Conservation (phyloP, 2,113 vertebrate species). For the Motacilla tschutschensis region DNA sequence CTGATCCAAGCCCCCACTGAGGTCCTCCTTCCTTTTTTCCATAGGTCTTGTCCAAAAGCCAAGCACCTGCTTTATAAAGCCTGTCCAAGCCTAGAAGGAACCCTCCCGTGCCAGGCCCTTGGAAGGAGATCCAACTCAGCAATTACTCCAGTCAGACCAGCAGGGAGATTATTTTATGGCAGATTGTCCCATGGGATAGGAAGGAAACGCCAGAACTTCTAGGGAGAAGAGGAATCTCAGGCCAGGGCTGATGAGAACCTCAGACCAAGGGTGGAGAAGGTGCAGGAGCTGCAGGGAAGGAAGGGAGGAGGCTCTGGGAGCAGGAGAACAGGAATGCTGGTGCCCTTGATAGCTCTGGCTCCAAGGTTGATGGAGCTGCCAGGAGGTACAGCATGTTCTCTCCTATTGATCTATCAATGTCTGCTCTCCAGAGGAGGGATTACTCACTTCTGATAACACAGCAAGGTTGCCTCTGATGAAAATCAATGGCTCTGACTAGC, state of each 20-base stretch:
- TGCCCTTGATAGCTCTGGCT: conserved; percentile 25
- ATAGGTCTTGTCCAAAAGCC: neutral
- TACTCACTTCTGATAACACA: conserved; percentile 67
- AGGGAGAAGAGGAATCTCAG: neutral
- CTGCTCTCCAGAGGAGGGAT: conserved; percentile 60
- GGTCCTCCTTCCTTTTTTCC: neutral
- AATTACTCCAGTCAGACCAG: neutral
- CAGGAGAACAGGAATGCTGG: neutral
- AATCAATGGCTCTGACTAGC: conserved; percentile 57
- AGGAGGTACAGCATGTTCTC: conserved; percentile 56
- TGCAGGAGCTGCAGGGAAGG: neutral
- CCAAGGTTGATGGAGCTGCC: conserved; percentile 63
- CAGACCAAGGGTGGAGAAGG: neutral
- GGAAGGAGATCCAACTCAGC: rapidly evolving
- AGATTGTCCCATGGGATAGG: neutral
- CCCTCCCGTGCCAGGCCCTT: neutral
- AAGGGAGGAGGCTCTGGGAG: neutral
- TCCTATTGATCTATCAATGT: conserved; percentile 68
- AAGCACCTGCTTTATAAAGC: neutral
- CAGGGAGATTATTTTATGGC: neutral
- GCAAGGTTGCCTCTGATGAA: conserved; percentile 67
- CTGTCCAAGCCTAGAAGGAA: neutral
- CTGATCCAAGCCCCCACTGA: neutral
- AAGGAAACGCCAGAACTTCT: neutral
- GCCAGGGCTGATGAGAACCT: neutral